Evolutionary conservation across 2,888 invertebrate genomes (phyloP).

Genomic region (Drosophila multiciliata): DNA sequence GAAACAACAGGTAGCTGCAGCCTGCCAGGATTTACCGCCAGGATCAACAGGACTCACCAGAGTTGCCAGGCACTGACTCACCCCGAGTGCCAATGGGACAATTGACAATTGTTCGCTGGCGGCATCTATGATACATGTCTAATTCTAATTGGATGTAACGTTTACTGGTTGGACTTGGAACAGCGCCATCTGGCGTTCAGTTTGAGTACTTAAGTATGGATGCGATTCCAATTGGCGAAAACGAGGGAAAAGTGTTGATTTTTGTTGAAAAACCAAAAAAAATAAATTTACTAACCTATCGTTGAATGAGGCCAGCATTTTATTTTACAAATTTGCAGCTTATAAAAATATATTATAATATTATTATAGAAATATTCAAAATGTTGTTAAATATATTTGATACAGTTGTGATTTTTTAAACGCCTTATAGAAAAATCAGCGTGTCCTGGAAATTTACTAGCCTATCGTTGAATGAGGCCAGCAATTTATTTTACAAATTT

Average conservation of each 20-base stretch:
- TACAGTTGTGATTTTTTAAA: not conserved
- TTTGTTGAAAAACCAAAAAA: not conserved
- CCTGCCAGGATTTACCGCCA: slow-evolving; percentile 16
- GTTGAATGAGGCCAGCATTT: not conserved
- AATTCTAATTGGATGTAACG: slow-evolving; percentile 45
- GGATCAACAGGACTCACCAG: slow-evolving; percentile 27
- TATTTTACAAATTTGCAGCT: too few relatives aligned
- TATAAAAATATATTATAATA: not conserved
- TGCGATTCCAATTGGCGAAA: not conserved
- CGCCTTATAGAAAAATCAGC: not conserved
- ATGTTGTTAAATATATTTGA: too few relatives aligned
- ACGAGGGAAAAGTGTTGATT: not conserved
- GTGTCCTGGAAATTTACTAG: not conserved
- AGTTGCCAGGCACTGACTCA: slow-evolving; percentile 25
- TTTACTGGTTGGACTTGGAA: not conserved
- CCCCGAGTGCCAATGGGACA: not conserved
- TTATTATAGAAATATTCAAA: too few relatives aligned
- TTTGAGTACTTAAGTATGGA: not conserved
- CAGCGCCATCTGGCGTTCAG: slow-evolving; percentile 55
- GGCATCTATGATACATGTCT: slow-evolving; percentile 39
- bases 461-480: not conserved
- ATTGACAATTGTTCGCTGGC: slow-evolving; percentile 25
- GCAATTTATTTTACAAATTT: too few relatives aligned
- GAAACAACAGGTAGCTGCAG: slow-evolving; percentile 16
- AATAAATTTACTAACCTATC: not conserved